Conservation (phyloP, 2,113 vertebrate species). For the Boulengerochromis microlepis region DNA sequence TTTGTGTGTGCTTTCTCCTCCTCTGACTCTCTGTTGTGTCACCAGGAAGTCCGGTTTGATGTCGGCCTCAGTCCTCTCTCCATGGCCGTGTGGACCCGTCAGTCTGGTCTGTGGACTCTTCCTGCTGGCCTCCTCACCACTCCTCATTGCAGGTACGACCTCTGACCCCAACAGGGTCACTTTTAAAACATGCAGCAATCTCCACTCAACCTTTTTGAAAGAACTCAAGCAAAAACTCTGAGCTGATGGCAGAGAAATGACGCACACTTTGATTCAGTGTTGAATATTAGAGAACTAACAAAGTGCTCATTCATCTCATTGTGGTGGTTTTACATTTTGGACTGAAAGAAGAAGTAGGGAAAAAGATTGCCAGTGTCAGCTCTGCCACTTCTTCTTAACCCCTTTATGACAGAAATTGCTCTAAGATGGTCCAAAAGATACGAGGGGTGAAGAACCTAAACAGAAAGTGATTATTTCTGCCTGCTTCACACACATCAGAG, state of each 20-base stretch:
- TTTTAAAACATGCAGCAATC: neutral
- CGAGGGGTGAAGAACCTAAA: neutral
- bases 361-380: neutral
- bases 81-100: constrained; percentile 45
- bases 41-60: constrained; percentile 59
- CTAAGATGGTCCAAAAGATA: neutral
- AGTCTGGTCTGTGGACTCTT: constrained; percentile 39
- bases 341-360: neutral
- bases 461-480: neutral
- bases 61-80: constrained; percentile 42
- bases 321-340: neutral
- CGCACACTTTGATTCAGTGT: neutral
- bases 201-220: neutral
- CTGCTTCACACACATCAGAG: neutral
- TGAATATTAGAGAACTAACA: neutral
- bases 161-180: neutral
- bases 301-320: neutral
- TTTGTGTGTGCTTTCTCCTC: neutral
- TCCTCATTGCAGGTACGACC: constrained; percentile 53
- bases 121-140: constrained; percentile 45
- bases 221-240: neutral
- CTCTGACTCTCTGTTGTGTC: constrained; percentile 1
- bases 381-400: neutral
- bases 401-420: neutral
- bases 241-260: neutral